phyloP scores from a whole-genome alignment of 2,888 invertebrate genomes.

The Lepidochrysops patricia region DNA sequence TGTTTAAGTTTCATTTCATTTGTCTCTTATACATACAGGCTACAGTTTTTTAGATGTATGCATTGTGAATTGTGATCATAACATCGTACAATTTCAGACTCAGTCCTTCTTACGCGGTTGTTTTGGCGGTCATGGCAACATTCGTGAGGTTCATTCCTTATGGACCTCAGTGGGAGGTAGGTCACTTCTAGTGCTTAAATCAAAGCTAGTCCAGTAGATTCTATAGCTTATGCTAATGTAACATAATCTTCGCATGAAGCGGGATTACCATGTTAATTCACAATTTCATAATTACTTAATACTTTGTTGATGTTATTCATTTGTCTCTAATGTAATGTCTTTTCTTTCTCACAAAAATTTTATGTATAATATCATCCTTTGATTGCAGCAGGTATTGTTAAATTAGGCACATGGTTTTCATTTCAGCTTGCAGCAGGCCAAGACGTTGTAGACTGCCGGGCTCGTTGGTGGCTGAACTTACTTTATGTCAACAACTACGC shows the following conservation, averaged over 20 bases:
- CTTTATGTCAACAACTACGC: constrained; percentile 40
- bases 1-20: too few relatives aligned
- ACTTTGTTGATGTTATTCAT: too few relatives aligned
- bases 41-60: neutral
- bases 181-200: neutral
- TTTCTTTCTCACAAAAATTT: too few relatives aligned
- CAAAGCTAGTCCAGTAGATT: too few relatives aligned
- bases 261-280: too few relatives aligned
- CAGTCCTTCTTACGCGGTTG: constrained; percentile 31
- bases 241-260: too few relatives aligned
- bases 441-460: constrained; percentile 29
- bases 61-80: neutral
- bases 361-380: too few relatives aligned
- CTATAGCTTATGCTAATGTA: neutral
- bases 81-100: constrained; percentile 26
- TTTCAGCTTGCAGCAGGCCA: constrained; percentile 14
- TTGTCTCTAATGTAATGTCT: too few relatives aligned
- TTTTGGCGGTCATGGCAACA: constrained; percentile 33
- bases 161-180: constrained; percentile 52
- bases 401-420: neutral
- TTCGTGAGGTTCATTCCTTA: constrained; percentile 37
- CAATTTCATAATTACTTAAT: too few relatives aligned
- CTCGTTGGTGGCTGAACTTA: constrained; percentile 36
- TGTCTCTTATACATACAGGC: too few relatives aligned
- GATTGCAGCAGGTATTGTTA: too few relatives aligned